Percentiles rank a stretch among this genome's conserved stretches.
These are phyloP conservation scores for Apaloderma vittatum DNA, from an alignment of 2,113 vertebrate species.

Conservation along the genomic window DNA sequence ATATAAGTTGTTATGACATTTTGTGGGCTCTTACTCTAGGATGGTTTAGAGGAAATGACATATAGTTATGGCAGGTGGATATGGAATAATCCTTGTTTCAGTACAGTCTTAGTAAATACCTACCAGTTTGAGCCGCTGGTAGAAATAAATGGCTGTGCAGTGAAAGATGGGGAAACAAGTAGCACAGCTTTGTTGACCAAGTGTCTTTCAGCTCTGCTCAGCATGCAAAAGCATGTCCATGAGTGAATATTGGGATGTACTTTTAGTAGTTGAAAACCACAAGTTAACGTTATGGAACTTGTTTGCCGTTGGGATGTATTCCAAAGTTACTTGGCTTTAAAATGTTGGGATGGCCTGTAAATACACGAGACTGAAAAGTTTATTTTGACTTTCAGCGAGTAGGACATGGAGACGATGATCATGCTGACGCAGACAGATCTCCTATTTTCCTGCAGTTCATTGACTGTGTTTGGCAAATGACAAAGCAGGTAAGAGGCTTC, in stretches of 20 bases:
- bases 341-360: neutral
- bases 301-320: neutral
- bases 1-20: neutral
- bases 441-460: conserved; percentile 98
- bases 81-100: neutral
- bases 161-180: neutral
- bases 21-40: neutral
- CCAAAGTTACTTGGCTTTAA: neutral
- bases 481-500: conserved; percentile 88
- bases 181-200: neutral
- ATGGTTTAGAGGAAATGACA: neutral
- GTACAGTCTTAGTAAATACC: neutral
- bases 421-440: conserved; percentile 92
- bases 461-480: conserved; percentile 99
- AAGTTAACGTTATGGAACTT: neutral
- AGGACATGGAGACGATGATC: conserved; percentile 93
- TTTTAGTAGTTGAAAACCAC: neutral
- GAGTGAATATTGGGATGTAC: neutral
- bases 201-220: neutral
- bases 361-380: neutral
- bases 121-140: neutral
- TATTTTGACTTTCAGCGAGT: conserved; percentile 83
- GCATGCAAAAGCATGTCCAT: fast-evolving
- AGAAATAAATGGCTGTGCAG: neutral
- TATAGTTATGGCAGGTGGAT: neutral